Evolutionary conservation across 2,888 invertebrate species (phyloP), one percentile per base, ranked within the genome.

Genomic region (Exocentrus adspersus): DNA sequence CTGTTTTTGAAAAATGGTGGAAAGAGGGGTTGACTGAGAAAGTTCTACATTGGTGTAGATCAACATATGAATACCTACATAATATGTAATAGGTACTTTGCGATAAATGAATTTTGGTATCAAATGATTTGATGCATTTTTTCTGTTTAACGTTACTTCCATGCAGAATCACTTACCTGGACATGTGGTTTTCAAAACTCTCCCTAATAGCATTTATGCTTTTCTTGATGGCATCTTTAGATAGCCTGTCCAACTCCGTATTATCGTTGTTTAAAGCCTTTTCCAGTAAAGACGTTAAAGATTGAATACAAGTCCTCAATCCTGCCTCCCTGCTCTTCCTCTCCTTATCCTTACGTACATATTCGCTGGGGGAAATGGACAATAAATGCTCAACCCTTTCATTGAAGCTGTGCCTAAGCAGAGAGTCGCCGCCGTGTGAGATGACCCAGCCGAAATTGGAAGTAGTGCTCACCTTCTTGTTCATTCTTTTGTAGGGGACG

Each of bases 281-380:
- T 63, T 78, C 77, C 48, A 79, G 74, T 4, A 80, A 65, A 1
- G 79, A 77, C 6, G 80, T 78, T 37, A 81, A 66, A 1, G 80
- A 80, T 37, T 77, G 73, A 24, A 79, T 74, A 63, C 77, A 78
- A 7, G 75, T 72, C 56, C 71, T 70, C 12, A 80, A 50, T 20
- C 78, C 76, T 46, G 71, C 74, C 63, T 79, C 77, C 16, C 76
- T 71, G 56, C 68, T 54, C 65, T 75, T 75, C 20, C 76, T 64
- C 58, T 78, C 78, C 62, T 77, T 79, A 57, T 80, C 79, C 21
- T 77, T 71, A 54, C 77, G 72, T 1, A 80, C 78, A 68, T 75
- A 81, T 65, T 80, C 78, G 19, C 76, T 75, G 1, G 80, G 80
- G 2, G 78, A 75, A 20, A 80, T 67, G 1, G 76, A 71, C 6